These are phyloP conservation scores for Lathamus discolor DNA, from an alignment of 2,113 vertebrate genomes.

Conservation along the genomic window DNA sequence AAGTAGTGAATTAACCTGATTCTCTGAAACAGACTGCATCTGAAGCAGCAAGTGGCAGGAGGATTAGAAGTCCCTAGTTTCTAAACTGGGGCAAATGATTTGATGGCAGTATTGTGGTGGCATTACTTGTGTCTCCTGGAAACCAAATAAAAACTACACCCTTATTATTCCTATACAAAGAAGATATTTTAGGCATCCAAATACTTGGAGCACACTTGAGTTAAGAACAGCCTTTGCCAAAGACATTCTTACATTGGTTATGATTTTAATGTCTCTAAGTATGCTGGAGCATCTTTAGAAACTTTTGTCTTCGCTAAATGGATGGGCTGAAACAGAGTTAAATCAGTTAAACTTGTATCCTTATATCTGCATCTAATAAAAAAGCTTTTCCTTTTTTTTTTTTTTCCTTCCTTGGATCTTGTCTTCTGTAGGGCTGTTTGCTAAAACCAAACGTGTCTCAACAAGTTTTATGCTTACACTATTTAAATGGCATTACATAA, in stretches of 20 bases:
- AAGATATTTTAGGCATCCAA: neutral
- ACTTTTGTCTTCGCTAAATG: neutral
- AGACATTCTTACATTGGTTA: neutral
- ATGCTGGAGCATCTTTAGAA: neutral
- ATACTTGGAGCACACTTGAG: neutral
- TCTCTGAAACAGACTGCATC: neutral
- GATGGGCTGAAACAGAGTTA: neutral
- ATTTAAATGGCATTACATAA: neutral
- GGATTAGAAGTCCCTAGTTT: neutral
- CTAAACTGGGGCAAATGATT: neutral
- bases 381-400: neutral
- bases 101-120: neutral
- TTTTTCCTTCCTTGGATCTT: neutral
- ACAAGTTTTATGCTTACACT: neutral
- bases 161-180: neutral
- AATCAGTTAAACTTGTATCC: neutral
- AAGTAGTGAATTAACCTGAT: neutral
- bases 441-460: neutral
- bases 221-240: neutral
- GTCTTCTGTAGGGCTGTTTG: neutral
- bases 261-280: neutral
- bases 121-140: neutral
- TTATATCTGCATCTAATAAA: neutral
- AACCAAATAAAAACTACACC: neutral
- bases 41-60: neutral